Base-by-base conservation (phyloP, 1,140 invertebrate species). In the Penaeus vannamei region DNA sequence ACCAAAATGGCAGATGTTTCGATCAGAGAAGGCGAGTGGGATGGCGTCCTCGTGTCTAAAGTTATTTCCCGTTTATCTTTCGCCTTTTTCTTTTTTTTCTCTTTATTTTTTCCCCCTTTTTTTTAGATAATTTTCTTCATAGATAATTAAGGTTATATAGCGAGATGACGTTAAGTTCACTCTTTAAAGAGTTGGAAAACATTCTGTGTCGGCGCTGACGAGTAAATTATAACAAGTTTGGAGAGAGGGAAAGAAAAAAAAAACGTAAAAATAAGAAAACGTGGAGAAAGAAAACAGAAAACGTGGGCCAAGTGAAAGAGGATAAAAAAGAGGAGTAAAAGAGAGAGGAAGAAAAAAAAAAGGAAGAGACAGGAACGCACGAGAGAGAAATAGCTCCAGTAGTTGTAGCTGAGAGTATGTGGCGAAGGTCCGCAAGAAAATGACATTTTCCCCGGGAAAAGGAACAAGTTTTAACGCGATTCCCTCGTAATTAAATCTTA, bases 401-500 rank as follows among this genome's bases (percentile, higher is more conserved):
- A 86, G 89, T 90, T 90, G 72, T 72, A 76, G 84, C 86, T n/a
- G 81, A 64, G 87, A 79, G 64, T 80, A 64, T 64, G 81, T 79
- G 82, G 61, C 64, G 83, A 76, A 83, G 60, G 64, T 69, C 60
- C 86, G 60, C 64, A 88, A 88, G 86, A 88, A 88, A 90, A 86
- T 83, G 85, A 90, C 84, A 84, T 90, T 90, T 86, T 90, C 89
- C 26, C 66, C 66, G 60, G n/a, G 42, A 32, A 79, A 22, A 79
- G 32, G 32, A 84, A 89, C 87, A 89, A 83, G 80, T 84, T 86
- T 79, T 86, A 83, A 79, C 85, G 76, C 85, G 80, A 79, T 84
- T 87, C 89, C 85, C 85, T 90, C 87, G 85, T 90, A 90, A 90
- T 90, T 90, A 90, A 90, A 90, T 90, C 89, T 87, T 90, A 90